These are phyloP conservation scores for Latrodectus elegans DNA, from an alignment of 2,888 invertebrate genomes.

Conservation along the genomic window DNA sequence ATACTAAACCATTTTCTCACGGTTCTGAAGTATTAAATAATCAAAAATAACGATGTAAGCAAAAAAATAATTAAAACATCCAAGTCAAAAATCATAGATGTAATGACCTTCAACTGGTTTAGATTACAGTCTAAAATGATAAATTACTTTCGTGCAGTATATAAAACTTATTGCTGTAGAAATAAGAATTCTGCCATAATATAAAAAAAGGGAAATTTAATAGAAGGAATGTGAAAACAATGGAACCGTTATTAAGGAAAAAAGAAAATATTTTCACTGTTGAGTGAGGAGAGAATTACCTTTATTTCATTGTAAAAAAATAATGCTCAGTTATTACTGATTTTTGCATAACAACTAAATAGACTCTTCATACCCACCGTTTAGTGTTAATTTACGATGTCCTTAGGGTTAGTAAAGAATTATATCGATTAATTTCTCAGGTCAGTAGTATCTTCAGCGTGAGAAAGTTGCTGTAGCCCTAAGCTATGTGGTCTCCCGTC, in stretches of 20 bases:
- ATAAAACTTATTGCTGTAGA: not conserved
- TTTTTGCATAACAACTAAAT: conserved; percentile 47
- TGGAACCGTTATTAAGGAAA: conserved; percentile 44
- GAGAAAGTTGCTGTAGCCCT: conserved; percentile 53
- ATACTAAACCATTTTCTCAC: not conserved
- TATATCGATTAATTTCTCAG: conserved; percentile 57
- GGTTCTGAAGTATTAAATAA: not conserved
- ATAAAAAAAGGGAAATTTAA: too few relatives aligned
- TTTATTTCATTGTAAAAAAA: conserved; percentile 19
- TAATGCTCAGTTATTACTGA: conserved; percentile 21
- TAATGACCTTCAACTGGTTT: not conserved
- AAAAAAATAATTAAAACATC: not conserved
- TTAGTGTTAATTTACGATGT: conserved; percentile 54
- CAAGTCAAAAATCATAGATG: not conserved
- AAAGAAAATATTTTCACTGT: conserved; percentile 14
- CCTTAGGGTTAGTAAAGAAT: conserved; percentile 43
- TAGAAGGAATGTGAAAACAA: conserved; percentile 31
- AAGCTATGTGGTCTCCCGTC: conserved; percentile 34
- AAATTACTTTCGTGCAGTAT: not conserved
- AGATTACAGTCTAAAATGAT: not conserved
- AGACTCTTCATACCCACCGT: conserved; percentile 44
- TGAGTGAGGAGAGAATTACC: conserved; percentile 8
- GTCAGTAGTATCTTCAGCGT: conserved; percentile 62
- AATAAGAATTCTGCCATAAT: not conserved
- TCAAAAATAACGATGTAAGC: not conserved